Conservation (phyloP, 92 coral and sea anemone species). For the Epizoanthus illoricatus region DNA sequence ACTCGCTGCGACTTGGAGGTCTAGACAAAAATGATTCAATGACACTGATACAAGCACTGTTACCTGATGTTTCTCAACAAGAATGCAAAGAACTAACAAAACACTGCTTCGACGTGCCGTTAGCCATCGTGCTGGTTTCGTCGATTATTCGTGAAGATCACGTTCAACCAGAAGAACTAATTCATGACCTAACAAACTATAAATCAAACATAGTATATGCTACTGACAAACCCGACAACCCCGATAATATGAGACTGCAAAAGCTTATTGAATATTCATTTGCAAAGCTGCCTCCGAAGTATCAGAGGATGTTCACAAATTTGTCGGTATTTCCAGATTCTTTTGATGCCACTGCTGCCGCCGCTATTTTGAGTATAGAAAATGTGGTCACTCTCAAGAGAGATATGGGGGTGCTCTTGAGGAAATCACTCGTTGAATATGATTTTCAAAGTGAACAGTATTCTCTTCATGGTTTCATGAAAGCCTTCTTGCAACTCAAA, state of each 20-base stretch:
- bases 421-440: constrained; percentile 16
- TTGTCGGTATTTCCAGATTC: constrained; percentile 5
- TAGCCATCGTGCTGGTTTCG: constrained; percentile 1
- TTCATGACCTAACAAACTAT: neutral
- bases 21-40: neutral
- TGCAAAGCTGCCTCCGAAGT: neutral
- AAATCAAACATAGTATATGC: neutral
- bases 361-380: neutral
- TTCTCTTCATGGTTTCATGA: constrained; percentile 1
- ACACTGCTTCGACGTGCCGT: constrained; percentile 9
- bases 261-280: constrained; percentile 7
- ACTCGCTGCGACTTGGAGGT: neutral
- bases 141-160: constrained; percentile 13
- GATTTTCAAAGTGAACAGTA: neutral
- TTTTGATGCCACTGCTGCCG: constrained; percentile 11
- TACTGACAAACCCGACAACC: neutral
- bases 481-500: neutral
- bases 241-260: neutral
- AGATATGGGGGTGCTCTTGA: neutral
- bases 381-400: neutral
- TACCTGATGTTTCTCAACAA: neutral
- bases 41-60: neutral
- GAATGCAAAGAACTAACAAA: neutral
- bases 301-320: neutral
- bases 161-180: neutral